A percentile compares a stretch with the other conserved stretches of the same genome.
Evolutionary conservation across 2,797 vertebrate genomes (phyloP).

Genomic region (Streptopelia turtur): DNA sequence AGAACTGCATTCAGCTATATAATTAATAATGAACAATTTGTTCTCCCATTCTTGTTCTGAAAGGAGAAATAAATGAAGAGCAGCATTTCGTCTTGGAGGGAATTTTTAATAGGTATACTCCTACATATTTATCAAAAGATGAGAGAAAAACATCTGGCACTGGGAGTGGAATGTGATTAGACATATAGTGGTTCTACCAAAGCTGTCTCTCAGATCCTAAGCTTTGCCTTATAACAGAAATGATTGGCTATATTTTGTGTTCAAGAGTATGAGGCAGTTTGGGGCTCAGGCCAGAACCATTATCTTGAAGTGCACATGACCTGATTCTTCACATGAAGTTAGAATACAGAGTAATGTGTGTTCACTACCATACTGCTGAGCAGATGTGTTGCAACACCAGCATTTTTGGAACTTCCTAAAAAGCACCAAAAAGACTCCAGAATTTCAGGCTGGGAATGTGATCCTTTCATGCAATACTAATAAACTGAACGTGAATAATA

Average conservation of each 20-base stretch:
- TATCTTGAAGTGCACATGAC: not conserved
- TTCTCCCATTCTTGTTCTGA: not conserved
- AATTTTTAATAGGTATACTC: not conserved
- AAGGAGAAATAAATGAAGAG: not conserved
- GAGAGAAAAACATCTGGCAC: not conserved
- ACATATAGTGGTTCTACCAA: not conserved
- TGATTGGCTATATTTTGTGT: not conserved
- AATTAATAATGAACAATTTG: not conserved
- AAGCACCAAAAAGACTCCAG: fast-evolving
- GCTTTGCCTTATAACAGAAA: not conserved
- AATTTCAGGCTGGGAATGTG: not conserved
- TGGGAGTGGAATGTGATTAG: not conserved
- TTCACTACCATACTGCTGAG: not conserved
- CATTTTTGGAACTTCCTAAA: not conserved
- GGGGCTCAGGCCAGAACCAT: not conserved
- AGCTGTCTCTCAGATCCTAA: not conserved
- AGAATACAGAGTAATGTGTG: not conserved
- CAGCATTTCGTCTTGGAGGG: not conserved
- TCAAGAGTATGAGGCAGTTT: not conserved
- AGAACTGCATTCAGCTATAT: not conserved
- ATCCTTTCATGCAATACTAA: not conserved
- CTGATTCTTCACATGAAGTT: fast-evolving
- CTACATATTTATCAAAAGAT: not conserved
- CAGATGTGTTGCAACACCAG: not conserved
- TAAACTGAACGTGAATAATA: not conserved